Evolutionary conservation across 2,888 invertebrate genomes (phyloP).

Genomic region (Cheilosia urbana): DNA sequence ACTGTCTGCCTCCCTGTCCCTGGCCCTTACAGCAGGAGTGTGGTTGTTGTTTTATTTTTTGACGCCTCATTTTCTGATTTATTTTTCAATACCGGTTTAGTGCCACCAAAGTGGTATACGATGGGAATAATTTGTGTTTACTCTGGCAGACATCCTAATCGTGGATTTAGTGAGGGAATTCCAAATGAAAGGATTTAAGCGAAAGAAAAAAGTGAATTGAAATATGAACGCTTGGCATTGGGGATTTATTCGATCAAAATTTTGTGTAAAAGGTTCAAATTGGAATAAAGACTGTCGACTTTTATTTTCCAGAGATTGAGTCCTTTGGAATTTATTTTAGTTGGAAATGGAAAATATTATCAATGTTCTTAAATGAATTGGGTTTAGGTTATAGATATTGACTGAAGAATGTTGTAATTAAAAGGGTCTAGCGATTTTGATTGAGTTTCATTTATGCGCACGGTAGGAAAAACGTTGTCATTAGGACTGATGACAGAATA

Average conservation of each 20-base stretch:
- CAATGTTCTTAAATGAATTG: too few relatives aligned
- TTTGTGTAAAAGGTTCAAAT: not conserved
- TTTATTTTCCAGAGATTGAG: not conserved
- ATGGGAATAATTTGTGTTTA: conserved; percentile 64
- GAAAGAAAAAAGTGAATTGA: conserved; percentile 11
- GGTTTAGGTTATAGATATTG: too few relatives aligned
- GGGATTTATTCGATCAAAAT: conserved; percentile 3
- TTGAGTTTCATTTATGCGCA: too few relatives aligned
- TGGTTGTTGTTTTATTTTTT: conserved; percentile 3
- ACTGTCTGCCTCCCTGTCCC: not conserved
- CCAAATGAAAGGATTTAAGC: conserved; percentile 21
- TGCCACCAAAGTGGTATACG: conserved; percentile 46
- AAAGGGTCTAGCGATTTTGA: too few relatives aligned
- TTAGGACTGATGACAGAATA: too few relatives aligned
- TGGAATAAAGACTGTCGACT: conserved; percentile 25
- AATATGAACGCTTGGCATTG: conserved; percentile 30
- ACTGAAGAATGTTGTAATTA: too few relatives aligned
- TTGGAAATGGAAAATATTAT: too few relatives aligned
- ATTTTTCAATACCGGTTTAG: conserved; percentile 43
- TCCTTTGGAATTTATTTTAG: not conserved
- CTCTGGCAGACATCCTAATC: conserved; percentile 62
- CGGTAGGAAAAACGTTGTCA: too few relatives aligned
- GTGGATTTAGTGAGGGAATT: conserved; percentile 43
- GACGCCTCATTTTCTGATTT: conserved; percentile 49
- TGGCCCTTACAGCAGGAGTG: not conserved